A percentile compares a stretch with the other conserved stretches of the same genome.
phyloP scores from a whole-genome alignment of 30 jellyfish, hydroid and myxozoan genomes.

The Cassiopea andromeda region DNA sequence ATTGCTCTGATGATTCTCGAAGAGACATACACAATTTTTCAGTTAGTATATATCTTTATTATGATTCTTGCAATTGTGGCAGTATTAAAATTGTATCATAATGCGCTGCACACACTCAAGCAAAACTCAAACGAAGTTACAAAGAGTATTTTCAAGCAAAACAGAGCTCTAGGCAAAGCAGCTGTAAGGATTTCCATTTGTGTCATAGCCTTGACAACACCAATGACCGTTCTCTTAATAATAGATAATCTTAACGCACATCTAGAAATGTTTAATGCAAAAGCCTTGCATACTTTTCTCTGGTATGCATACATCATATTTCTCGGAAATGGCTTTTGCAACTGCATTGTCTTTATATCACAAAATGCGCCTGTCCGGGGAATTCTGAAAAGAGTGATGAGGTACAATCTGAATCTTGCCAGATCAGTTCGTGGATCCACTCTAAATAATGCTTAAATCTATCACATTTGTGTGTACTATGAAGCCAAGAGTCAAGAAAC shows the following conservation, averaged over 20 bases:
- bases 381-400: background rate
- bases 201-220: background rate
- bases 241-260: background rate
- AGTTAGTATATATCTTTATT: background rate
- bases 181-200: background rate
- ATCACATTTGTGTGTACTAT: too few species aligned
- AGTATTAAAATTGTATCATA: background rate
- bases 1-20: background rate
- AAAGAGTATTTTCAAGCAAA: background rate
- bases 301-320: background rate
- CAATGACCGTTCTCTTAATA: background rate
- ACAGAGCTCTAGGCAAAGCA: slow-evolving; percentile 6
- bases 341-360: background rate
- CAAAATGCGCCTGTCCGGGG: background rate
- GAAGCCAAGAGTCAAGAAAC: too few species aligned
- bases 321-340: slow-evolving; percentile 12
- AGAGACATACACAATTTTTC: background rate
- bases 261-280: background rate
- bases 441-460: background rate
- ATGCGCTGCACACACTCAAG: background rate
- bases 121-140: background rate
- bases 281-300: background rate
- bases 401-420: background rate
- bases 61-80: background rate
- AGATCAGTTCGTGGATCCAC: background rate